Evolutionary conservation across 2,797 vertebrate species (phyloP).

Genomic region (Megalops cyprinoides): DNA sequence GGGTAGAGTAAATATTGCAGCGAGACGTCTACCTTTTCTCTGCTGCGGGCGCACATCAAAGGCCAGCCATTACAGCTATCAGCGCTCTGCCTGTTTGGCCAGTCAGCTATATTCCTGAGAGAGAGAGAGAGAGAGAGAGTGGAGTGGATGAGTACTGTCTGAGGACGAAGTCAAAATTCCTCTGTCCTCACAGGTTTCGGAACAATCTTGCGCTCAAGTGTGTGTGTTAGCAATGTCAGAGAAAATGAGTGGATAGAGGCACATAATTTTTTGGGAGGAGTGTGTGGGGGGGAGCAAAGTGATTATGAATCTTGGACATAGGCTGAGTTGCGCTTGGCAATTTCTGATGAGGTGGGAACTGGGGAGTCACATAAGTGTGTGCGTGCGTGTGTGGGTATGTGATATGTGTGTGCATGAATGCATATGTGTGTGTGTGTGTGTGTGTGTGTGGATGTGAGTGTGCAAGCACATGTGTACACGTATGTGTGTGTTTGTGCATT

Average conservation of each 20-base stretch:
- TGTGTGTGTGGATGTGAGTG: constrained; percentile 35
- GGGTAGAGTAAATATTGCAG: background rate
- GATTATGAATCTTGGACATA: constrained; percentile 9
- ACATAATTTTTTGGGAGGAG: background rate
- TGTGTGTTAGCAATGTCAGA: constrained; percentile 44
- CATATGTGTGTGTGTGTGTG: constrained; percentile 23
- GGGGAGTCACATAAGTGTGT: background rate
- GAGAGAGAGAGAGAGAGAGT: background rate
- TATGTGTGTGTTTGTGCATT: background rate
- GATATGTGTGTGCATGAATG: background rate
- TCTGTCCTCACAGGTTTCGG: background rate
- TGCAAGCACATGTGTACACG: constrained; percentile 48
- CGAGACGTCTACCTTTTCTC: background rate
- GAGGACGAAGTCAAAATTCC: background rate
- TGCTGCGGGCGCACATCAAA: background rate
- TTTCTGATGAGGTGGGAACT: background rate
- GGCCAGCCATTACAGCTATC: background rate
- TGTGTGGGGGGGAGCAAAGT: background rate
- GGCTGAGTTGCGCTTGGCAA: background rate
- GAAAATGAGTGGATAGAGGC: constrained; percentile 20
- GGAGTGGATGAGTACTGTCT: background rate
- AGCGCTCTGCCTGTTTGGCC: background rate
- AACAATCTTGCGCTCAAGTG: too few species aligned
- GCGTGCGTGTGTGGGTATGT: background rate
- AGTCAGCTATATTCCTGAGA: constrained; percentile 7